A percentile compares a stretch with the other conserved stretches of the same genome.
phyloP scores from a whole-genome alignment of 2,888 invertebrate genomes.

The Drosophila yooni region DNA sequence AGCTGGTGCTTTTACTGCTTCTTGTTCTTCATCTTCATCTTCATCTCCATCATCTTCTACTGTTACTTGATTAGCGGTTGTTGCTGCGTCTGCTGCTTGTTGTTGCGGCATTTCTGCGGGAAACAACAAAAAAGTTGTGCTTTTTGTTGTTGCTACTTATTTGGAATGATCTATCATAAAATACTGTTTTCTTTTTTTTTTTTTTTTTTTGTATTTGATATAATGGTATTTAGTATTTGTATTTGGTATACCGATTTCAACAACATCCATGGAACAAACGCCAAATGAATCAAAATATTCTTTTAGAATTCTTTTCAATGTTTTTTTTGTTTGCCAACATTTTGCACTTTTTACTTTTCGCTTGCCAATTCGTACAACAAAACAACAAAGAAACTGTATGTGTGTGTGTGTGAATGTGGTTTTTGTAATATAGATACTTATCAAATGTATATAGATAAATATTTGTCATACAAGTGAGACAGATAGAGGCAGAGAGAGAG shows the following conservation, averaged over 20 bases:
- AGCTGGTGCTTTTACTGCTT: background rate
- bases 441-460: slow-evolving; percentile 26
- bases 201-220: slow-evolving; percentile 28
- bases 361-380: slow-evolving; percentile 73
- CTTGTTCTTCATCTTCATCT: slow-evolving; percentile 16
- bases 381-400: slow-evolving; percentile 69
- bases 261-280: slow-evolving; percentile 80
- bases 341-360: slow-evolving; percentile 44
- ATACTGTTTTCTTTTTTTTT: slow-evolving; percentile 22
- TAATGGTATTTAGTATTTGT: slow-evolving; percentile 51
- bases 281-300: slow-evolving; percentile 73
- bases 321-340: slow-evolving; percentile 47
- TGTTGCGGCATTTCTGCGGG: slow-evolving; percentile 65
- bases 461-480: slow-evolving; percentile 13
- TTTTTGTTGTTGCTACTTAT: slow-evolving; percentile 68
- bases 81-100: slow-evolving; percentile 57
- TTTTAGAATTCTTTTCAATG: slow-evolving; percentile 46
- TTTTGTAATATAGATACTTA: slow-evolving; percentile 31
- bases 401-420: slow-evolving; percentile 31
- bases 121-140: slow-evolving; percentile 73
- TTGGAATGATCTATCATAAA: slow-evolving; percentile 48
- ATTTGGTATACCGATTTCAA: slow-evolving; percentile 61
- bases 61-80: slow-evolving; percentile 49
- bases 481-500: slow-evolving; percentile 21
- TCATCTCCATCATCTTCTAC: slow-evolving; percentile 18